Conservation (phyloP, 37 sponge, comb jelly and placozoan genomes). For the Chondrilla cf. caribensis region DNA sequence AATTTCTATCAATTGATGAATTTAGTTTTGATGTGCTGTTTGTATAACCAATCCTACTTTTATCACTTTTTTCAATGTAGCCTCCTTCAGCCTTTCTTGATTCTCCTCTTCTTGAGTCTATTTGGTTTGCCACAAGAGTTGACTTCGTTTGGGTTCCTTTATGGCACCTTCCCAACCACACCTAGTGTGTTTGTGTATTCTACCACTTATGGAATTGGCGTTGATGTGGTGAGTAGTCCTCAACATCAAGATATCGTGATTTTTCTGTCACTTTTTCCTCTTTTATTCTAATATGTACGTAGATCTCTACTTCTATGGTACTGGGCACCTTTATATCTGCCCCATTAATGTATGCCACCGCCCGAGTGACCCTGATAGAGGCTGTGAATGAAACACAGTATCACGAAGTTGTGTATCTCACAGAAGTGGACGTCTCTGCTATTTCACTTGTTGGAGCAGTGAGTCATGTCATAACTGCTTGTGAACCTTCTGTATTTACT, state of each 20-base stretch:
- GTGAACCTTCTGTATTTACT: too few species aligned
- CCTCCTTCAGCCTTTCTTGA: constrained; percentile 41
- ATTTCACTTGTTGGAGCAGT: constrained; percentile 37
- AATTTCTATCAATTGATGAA: too few species aligned
- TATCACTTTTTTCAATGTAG: too few species aligned
- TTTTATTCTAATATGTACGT: not conserved
- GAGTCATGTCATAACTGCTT: too few species aligned
- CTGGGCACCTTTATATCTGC: constrained; percentile 70
- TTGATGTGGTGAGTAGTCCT: constrained; percentile 36
- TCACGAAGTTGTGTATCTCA: not conserved
- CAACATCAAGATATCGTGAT: too few species aligned
- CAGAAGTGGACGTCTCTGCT: constrained; percentile 18
- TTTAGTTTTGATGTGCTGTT: too few species aligned
- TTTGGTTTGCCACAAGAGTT: constrained; percentile 25
- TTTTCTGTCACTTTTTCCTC: not conserved
- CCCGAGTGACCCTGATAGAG: constrained; percentile 47
- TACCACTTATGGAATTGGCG: constrained; percentile 36
- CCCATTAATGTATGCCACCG: constrained; percentile 68
- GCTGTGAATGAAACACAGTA: constrained; percentile 23
- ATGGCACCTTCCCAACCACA: constrained; percentile 74
- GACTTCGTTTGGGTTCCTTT: constrained; percentile 60
- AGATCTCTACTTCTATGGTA: constrained; percentile 71
- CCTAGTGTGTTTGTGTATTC: constrained; percentile 73
- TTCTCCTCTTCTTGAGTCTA: constrained; percentile 20
- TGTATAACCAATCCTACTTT: too few species aligned